A percentile compares a stretch with the other conserved stretches of the same genome.
phyloP scores from a whole-genome alignment of 2,888 invertebrate genomes.

The Nymphalis urticae region DNA sequence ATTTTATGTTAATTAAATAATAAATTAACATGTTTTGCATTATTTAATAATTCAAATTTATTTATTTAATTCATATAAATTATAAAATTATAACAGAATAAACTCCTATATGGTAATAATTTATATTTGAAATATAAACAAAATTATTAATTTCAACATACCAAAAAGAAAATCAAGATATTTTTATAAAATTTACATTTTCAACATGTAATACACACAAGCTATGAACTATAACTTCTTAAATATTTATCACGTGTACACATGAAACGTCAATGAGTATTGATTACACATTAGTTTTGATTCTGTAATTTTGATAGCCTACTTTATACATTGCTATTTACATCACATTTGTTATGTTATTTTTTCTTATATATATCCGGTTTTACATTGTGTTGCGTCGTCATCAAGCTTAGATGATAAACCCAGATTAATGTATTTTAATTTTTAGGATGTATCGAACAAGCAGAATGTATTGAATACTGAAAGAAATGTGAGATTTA shows the following conservation, averaged over 20 bases:
- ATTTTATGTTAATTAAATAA: too few relatives aligned
- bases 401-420: neutral
- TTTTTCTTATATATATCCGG: too few relatives aligned
- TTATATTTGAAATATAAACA: too few relatives aligned
- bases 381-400: too few relatives aligned
- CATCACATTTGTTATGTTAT: neutral
- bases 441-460: constrained; percentile 48
- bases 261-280: constrained; percentile 34
- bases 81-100: too few relatives aligned
- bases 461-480: constrained; percentile 43
- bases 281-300: constrained; percentile 28
- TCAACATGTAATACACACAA: neutral
- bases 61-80: too few relatives aligned
- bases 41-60: too few relatives aligned
- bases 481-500: constrained; percentile 49
- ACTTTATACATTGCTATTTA: neutral
- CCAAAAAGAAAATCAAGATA: neutral
- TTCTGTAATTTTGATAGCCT: neutral
- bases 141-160: too few relatives aligned
- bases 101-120: too few relatives aligned
- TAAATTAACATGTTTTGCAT: too few relatives aligned
- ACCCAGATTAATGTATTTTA: neutral
- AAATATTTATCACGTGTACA: constrained; percentile 24
- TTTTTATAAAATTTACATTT: neutral
- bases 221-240: constrained; percentile 6